phyloP scores from a whole-genome alignment of 2,888 invertebrate genomes.

The Plemyria rubiginata region DNA sequence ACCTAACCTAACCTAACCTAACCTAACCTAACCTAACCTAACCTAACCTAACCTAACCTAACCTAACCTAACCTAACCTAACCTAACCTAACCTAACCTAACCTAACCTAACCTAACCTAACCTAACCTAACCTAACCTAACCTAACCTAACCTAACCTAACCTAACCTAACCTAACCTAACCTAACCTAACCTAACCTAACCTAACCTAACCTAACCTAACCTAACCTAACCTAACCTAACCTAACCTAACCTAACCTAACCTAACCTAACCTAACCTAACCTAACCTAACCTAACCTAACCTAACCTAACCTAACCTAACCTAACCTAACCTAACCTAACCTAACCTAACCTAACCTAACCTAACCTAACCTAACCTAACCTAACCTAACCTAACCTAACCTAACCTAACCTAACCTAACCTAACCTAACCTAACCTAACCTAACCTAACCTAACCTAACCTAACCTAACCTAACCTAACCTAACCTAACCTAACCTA shows the following conservation, averaged over 20 bases:
- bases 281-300: constrained; percentile 32
- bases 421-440: constrained; percentile 23
- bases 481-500: constrained; percentile 33
- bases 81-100: constrained; percentile 25
- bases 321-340: constrained; percentile 34
- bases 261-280: constrained; percentile 37
- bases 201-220: constrained; percentile 38
- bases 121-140: constrained; percentile 35
- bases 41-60: constrained; percentile 28
- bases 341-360: constrained; percentile 35
- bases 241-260: constrained; percentile 38
- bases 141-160: constrained; percentile 32
- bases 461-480: constrained; percentile 28
- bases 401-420: constrained; percentile 19
- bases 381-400: constrained; percentile 30
- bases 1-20: constrained; percentile 37
- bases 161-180: constrained; percentile 30
- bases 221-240: constrained; percentile 35
- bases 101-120: constrained; percentile 31
- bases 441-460: constrained; percentile 29
- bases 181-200: constrained; percentile 28
- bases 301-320: constrained; percentile 34
- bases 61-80: constrained; percentile 24
- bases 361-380: constrained; percentile 28
- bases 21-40: constrained; percentile 36